Evolutionary conservation across 2,113 vertebrate genomes (phyloP).

Genomic region (Gadus chalcogrammus): DNA sequence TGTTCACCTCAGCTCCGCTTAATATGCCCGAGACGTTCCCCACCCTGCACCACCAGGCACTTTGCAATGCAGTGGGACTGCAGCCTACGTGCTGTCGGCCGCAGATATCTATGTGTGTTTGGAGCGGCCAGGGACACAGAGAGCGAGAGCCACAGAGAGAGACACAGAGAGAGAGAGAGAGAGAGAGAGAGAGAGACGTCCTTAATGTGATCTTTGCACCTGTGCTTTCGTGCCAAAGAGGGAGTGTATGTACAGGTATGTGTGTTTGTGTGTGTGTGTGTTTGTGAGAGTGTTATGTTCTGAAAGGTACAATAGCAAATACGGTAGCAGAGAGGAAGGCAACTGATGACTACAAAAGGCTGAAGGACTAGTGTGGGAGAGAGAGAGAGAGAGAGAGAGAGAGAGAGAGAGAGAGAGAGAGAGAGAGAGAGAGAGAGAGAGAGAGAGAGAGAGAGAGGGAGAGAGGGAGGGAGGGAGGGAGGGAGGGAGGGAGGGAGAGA

Average conservation of each 20-base stretch:
- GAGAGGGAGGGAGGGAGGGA: no score
- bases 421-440: no score
- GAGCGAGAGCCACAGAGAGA: not conserved
- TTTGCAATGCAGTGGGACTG: slow-evolving; percentile 44
- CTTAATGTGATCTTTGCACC: no score
- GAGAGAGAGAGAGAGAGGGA: no score
- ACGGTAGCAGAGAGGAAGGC: slow-evolving; percentile 13
- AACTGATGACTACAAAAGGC: slow-evolving; percentile 14
- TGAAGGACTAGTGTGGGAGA: slow-evolving; percentile 26
- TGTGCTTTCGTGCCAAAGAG: no score
- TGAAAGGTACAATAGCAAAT: not conserved
- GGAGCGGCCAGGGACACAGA: not conserved
- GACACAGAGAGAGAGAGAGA: no score
- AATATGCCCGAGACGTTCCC: slow-evolving; percentile 66
- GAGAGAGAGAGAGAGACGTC: no score
- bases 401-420: no score
- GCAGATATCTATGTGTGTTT: not conserved
- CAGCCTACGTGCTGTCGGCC: no score
- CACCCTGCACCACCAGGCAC: slow-evolving; percentile 40
- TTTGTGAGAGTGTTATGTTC: not conserved
- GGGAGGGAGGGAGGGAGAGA: slow-evolving; percentile 10
- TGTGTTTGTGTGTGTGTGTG: not conserved
- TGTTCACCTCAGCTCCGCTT: slow-evolving; percentile 44
- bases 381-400: no score
- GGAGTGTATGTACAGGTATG: not conserved